Conservation (phyloP, 1,140 invertebrate genomes). For the Geopemphigus sp. region DNA sequence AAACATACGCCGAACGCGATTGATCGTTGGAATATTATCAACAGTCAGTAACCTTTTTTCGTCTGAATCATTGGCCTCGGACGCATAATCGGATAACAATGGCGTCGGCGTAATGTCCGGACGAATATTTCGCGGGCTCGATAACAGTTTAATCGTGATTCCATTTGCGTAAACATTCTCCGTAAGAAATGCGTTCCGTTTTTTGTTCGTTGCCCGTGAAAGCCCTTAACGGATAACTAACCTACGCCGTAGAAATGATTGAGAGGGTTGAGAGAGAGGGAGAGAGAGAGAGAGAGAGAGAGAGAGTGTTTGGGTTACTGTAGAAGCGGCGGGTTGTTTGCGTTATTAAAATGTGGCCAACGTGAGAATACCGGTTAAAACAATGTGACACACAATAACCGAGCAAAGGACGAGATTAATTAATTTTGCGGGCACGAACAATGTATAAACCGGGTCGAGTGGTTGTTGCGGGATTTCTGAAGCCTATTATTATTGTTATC, state of each 20-base stretch:
- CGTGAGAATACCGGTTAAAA: constrained; percentile 47
- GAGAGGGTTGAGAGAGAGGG: constrained; percentile 10
- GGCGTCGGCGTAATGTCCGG: neutral
- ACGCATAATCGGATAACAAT: no score
- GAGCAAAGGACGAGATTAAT: constrained; percentile 43
- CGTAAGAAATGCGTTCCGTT: neutral
- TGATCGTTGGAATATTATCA: no score
- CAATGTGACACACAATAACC: constrained; percentile 46
- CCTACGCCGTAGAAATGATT: neutral
- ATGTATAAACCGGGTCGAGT: constrained; percentile 43
- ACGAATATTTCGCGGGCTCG: no score
- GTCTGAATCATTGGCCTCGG: no score
- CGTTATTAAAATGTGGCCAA: constrained; percentile 46
- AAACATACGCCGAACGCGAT: no score
- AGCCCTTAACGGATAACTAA: neutral
- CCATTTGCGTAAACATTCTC: neutral
- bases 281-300: no score
- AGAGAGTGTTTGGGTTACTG: neutral
- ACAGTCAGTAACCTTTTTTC: no score
- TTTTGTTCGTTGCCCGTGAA: neutral
- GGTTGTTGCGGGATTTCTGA: constrained; percentile 42
- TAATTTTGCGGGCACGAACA: constrained; percentile 45
- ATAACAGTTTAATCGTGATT: no score
- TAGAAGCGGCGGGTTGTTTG: constrained; percentile 26
- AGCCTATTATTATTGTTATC: constrained; percentile 47